Base-by-base conservation (phyloP, 2,888 invertebrate genomes). In the Tridacna crocea region DNA sequence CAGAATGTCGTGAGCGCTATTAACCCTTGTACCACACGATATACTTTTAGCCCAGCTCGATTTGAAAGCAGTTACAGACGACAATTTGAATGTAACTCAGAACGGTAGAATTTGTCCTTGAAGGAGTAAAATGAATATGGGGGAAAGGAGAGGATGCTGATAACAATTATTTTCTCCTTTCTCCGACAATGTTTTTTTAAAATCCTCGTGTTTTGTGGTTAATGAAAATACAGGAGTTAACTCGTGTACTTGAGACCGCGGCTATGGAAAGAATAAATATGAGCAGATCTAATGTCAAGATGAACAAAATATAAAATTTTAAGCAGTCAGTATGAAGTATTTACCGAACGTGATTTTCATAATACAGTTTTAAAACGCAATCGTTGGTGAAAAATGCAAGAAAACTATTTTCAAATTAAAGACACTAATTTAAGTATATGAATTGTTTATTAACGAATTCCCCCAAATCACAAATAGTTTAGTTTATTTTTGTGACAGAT, bases 401-500 rank as follows among this genome's bases (percentile, higher is more conserved):
- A 36, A 68, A 70, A 70, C 51, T 70, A 70, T 70, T 70, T 70
- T 70, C 70, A 51, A 70, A 70, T 70, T 70, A 70, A 51, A 48
- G 47, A 26, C 46, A 36, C 68, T 68, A 68, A 47, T 68, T 47
- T 22, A 68, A 70, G 70, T 47, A 70, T 48, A 70, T 24, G 51
- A 12, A 51, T 22, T 48, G 22, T 70, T 70, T 51, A 51, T 70
- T 51, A 70, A 70, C 26, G 70, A 70, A 70, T 70, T 70, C 48
- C 68, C n/a, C 8, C 10, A 48, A 51, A 70, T 70, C 55, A 51
- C 22, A 70, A 48, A 19, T 51, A 22, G 70, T 70, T 70, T 51
- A 15, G 70, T 70, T 70, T 51, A 70, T 70, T 51, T 48, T 72
- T 74, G 36, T 77, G 70, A 27, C 77, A 81, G 77, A 82, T 82